These are phyloP conservation scores for Phataginus tetradactyla DNA, from an alignment of 2,797 vertebrate genomes.

Conservation along the genomic window DNA sequence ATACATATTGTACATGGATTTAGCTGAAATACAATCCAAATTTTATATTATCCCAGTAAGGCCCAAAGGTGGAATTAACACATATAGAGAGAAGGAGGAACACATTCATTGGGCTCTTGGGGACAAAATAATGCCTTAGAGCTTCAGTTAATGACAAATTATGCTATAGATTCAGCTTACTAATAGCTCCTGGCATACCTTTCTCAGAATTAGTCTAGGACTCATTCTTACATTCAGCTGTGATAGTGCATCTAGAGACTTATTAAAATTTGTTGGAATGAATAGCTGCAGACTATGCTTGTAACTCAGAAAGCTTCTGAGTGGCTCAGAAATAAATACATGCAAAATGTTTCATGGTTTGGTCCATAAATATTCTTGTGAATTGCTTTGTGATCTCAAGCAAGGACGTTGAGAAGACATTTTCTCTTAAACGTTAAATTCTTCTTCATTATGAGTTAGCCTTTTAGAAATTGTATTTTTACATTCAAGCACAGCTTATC, in stretches of 20 bases:
- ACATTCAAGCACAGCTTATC: neutral
- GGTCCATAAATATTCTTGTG: neutral
- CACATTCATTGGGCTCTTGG: neutral
- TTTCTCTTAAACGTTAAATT: conserved; percentile 23
- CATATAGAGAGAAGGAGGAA: neutral
- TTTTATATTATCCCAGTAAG: neutral
- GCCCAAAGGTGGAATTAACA: conserved; percentile 6
- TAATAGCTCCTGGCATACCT: neutral
- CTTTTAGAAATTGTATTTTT: neutral
- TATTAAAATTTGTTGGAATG: conserved; percentile 37
- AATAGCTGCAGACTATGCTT: neutral
- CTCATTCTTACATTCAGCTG: neutral
- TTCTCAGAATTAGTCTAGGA: conserved; percentile 21
- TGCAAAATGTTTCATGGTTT: neutral
- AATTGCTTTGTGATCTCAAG: neutral
- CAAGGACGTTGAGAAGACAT: neutral
- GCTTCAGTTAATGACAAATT: conserved; percentile 36
- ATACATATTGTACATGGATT: neutral
- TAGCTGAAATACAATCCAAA: conserved; percentile 38
- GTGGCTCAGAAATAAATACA: conserved; percentile 26
- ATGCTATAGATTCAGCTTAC: neutral
- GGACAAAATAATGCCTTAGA: neutral
- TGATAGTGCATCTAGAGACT: conserved; percentile 5
- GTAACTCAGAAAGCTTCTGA: neutral
- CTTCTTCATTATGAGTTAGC: neutral